These are phyloP conservation scores for Barypeithes pellucidus DNA, from an alignment of 2,888 invertebrate species.

Conservation along the genomic window DNA sequence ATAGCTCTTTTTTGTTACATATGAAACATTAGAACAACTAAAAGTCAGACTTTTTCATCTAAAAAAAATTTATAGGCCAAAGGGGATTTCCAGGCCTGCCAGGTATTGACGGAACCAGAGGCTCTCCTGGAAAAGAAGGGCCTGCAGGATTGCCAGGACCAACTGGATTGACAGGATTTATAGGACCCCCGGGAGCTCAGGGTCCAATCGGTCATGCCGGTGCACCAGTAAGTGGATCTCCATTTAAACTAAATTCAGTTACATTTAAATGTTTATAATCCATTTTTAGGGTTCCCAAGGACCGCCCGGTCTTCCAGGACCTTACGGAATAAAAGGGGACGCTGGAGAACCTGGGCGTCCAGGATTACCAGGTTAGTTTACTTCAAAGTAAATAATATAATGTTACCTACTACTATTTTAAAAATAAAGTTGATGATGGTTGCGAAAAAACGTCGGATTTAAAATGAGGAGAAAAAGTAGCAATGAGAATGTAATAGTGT, in stretches of 20 bases:
- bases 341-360: slow-evolving; percentile 67
- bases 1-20: slow-evolving; percentile 35
- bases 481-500: too few species aligned
- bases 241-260: not conserved
- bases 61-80: slow-evolving; percentile 64
- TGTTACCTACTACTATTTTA: too few species aligned
- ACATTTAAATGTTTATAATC: not conserved
- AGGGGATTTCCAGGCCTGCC: slow-evolving; percentile 66
- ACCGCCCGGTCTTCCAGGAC: slow-evolving; percentile 59
- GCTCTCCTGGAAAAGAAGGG: slow-evolving; percentile 69
- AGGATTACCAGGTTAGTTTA: slow-evolving; percentile 50
- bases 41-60: too few species aligned
- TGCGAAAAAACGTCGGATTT: too few species aligned
- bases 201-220: slow-evolving; percentile 65
- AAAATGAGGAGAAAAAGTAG: too few species aligned
- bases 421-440: too few species aligned
- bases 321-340: slow-evolving; percentile 63
- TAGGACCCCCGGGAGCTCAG: slow-evolving; percentile 67
- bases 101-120: slow-evolving; percentile 72
- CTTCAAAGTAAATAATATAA: not conserved
- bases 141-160: slow-evolving; percentile 69
- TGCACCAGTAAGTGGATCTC: slow-evolving; percentile 61
- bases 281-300: slow-evolving; percentile 55
- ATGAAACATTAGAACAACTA: too few species aligned
- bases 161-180: slow-evolving; percentile 65